Evolutionary conservation across 1,140 invertebrate species (phyloP).

Genomic region (Drosophila rhopaloa): DNA sequence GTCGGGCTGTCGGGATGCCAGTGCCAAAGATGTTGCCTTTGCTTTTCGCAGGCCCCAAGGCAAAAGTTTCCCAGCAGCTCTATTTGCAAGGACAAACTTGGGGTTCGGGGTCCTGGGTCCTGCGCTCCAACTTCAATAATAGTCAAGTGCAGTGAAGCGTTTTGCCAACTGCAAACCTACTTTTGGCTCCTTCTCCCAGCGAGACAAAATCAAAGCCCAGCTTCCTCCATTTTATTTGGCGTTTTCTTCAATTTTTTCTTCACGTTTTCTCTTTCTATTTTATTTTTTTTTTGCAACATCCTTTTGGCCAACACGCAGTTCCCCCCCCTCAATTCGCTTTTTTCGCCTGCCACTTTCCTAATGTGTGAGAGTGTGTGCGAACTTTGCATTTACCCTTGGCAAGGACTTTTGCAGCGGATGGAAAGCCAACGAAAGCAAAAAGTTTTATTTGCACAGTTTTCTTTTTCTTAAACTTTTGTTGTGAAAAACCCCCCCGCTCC

Average conservation of each 20-base stretch:
- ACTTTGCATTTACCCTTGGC: constrained; percentile 83
- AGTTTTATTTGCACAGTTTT: constrained; percentile 83
- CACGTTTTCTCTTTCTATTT: constrained; percentile 11
- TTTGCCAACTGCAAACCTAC: constrained; percentile 61
- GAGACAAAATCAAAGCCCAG: constrained; percentile 49
- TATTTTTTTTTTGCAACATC: constrained; percentile 64
- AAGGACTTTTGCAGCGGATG: constrained; percentile 69
- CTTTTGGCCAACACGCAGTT: constrained; percentile 70
- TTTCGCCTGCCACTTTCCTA: constrained; percentile 50
- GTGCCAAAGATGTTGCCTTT: constrained; percentile 65
- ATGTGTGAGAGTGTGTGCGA: constrained; percentile 42
- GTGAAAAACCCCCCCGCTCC: constrained; percentile 8
- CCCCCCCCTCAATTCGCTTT: constrained; percentile 9
- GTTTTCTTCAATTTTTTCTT: constrained; percentile 46
- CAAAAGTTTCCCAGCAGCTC: constrained; percentile 69
- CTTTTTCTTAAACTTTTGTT: constrained; percentile 83
- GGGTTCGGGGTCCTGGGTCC: constrained; percentile 22
- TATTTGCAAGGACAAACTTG: constrained; percentile 68
- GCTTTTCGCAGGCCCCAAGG: constrained; percentile 53
- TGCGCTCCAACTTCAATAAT: constrained; percentile 76
- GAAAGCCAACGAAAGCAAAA: constrained; percentile 78
- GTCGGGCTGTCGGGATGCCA: constrained; percentile 43
- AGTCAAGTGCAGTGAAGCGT: constrained; percentile 82
- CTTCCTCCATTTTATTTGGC: constrained; percentile 67
- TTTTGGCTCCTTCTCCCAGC: constrained; percentile 1